phyloP scores from a whole-genome alignment of 2,113 vertebrate genomes.

The Tragelaphus imberbis region DNA sequence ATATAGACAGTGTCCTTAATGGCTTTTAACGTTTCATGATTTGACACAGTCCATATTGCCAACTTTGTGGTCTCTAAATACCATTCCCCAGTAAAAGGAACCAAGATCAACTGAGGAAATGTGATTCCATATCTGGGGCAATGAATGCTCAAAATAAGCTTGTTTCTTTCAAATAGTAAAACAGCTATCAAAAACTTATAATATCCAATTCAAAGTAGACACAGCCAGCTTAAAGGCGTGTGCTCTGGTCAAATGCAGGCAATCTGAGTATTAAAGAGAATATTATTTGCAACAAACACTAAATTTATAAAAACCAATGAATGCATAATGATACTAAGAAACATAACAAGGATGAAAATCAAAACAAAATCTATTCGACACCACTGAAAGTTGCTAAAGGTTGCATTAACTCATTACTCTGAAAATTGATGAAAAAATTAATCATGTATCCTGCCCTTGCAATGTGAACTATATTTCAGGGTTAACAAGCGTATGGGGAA shows the following conservation, averaged over 20 bases:
- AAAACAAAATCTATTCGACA: neutral
- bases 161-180: neutral
- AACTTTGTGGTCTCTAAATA: neutral
- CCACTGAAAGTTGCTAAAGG: neutral
- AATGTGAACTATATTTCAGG: neutral
- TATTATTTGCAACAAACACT: neutral
- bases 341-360: neutral
- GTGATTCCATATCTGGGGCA: neutral
- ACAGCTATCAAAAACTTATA: neutral
- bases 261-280: neutral
- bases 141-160: neutral
- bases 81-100: neutral
- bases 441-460: neutral
- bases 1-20: neutral
- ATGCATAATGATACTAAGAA: neutral
- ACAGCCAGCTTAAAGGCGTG: neutral
- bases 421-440: neutral
- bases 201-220: neutral
- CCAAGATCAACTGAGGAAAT: neutral
- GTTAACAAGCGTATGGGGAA: neutral
- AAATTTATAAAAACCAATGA: neutral
- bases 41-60: neutral
- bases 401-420: neutral
- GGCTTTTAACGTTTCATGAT: neutral
- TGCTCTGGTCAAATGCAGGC: neutral